Evolutionary conservation across 2,113 vertebrate species (phyloP), one percentile per base, ranked within the genome.

Genomic region (Chloropsis cyanopogon): DNA sequence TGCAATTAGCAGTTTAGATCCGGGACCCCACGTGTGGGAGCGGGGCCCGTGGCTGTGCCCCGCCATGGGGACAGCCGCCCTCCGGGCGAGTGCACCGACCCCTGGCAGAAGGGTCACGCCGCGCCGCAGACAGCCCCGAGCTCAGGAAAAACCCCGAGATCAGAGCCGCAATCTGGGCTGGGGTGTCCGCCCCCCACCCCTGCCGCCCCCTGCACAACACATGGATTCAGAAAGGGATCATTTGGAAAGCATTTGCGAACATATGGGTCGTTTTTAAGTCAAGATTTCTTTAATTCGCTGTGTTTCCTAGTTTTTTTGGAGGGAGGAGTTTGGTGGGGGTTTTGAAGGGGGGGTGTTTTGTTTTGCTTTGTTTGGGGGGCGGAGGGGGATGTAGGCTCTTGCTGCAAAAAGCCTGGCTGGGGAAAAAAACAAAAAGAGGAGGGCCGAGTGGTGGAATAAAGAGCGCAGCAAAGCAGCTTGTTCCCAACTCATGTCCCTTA

Each of bases 221-320:
- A 96, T 94, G 96, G 88, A 29, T 72, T 88, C 90, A 76, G 64
- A 91, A 91, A 93, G 92, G 94, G 95, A 97, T 98, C 97, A 97
- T 98, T 97, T 98, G 98, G 98, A 98, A 98, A 97, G 82, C 97
- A 97, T 98, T 98, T 98, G 96, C 94, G 95, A 97, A 97, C 98
- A 99, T 98, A 98, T 98, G 98, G 98, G 98, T 98, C 95, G 97
- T 96, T 97, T 98, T 98, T 98, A 96, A 98, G 96, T 96, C 97
- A 95, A 97, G 97, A 78, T 88, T 97, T 97, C 95, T 96, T 97
- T 97, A 98, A 98, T 98, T 97, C 97, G 25, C 96, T 97, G 95
- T 97, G 97, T 97, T 98, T 98, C 97, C 98, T 97, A 96, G 16
- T 53, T 95, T 96, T 97, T 81, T 41, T 78, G 23, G 56, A 64